Evolutionary conservation across 2,113 vertebrate species (phyloP).

Genomic region (Telmatochromis sp.): DNA sequence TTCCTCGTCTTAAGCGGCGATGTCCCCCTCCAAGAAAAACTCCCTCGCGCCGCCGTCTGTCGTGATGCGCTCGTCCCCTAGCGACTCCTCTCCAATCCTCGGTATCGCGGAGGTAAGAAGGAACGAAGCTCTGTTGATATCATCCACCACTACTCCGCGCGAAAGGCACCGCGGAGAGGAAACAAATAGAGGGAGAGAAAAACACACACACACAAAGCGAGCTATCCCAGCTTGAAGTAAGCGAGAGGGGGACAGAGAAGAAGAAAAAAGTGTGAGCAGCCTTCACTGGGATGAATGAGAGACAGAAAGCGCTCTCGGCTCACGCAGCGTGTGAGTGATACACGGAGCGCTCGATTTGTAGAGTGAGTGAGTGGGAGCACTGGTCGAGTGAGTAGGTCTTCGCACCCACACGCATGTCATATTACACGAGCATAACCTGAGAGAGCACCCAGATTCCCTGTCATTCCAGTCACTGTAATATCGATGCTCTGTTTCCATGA

Average conservation of each 20-base stretch:
- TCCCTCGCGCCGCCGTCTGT: conserved; percentile 1
- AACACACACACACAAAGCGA: not conserved
- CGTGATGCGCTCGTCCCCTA: conserved; percentile 42
- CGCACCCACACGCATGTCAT: conserved; percentile 32
- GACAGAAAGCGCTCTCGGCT: conserved; percentile 13
- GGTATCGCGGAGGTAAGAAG: not conserved
- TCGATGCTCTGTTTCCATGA: not conserved
- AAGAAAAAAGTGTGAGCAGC: conserved; percentile 21
- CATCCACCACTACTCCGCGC: conserved; percentile 17
- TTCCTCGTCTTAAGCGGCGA: not conserved
- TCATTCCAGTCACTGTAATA: not conserved
- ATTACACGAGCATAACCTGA: conserved; percentile 16
- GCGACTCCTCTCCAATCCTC: conserved; percentile 17
- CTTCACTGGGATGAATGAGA: conserved; percentile 44
- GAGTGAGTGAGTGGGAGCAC: conserved; percentile 46
- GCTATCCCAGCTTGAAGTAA: not conserved
- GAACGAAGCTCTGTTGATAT: conserved; percentile 34
- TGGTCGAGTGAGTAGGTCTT: conserved; percentile 49
- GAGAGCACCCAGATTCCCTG: not conserved
- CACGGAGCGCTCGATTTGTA: conserved; percentile 25
- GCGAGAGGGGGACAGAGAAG: not conserved
- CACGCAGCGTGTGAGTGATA: not conserved
- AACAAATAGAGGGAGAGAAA: not conserved
- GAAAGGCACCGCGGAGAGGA: not conserved
- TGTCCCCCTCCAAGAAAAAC: not conserved